Evolutionary conservation across 2,888 invertebrate genomes (phyloP), one percentile per base, ranked within the genome.

Genomic region (Cotesia congregata): DNA sequence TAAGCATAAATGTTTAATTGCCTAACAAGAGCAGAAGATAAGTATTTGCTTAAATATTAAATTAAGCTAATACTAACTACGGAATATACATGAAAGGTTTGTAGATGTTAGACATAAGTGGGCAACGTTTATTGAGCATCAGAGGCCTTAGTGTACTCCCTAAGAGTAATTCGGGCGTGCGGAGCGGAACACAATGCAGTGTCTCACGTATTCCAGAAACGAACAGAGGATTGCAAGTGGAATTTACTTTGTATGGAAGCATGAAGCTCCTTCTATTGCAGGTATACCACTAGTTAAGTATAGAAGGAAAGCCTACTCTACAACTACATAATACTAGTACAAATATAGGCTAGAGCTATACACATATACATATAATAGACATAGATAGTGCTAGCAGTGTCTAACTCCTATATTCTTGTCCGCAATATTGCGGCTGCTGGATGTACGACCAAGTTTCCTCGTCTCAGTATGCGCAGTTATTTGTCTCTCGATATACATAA

Each of bases 401-500:
- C 50, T 50, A 50, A 50, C 17, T 68, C 50, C 17, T 73, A 9
- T 60, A 64, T 60, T 60, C 17, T 65, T 9, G 17, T 12, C 75
- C 68, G 39, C 71, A 70, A 75, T 75, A 75, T 75, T 75, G 75
- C 41, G 75, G 71, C 15, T 65, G 65, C 67, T 67, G 50, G 39
- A 41, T 64, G 59, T 50, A 71, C 70, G 40, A 75, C 75, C 15
- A 75, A 75, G 75, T 70, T 75, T 64, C 70, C 64, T 75, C 71
- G 70, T 75, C 71, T 70, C 71, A 65, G 67, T 73, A 73, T 59
- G 59, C 73, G 67, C 73, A 73, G 67, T 73, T 73, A 67, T 73
- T 73, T 73, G 59, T 67, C 67, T 73, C 67, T 15, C 40, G 17
- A 40, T 73, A 73, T 6, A 67, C 20, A n/a, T 62, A 9, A 50